Evolutionary conservation across 2,113 vertebrate genomes (phyloP), one percentile per base, ranked within the genome.

Genomic region (Lasiurus borealis): DNA sequence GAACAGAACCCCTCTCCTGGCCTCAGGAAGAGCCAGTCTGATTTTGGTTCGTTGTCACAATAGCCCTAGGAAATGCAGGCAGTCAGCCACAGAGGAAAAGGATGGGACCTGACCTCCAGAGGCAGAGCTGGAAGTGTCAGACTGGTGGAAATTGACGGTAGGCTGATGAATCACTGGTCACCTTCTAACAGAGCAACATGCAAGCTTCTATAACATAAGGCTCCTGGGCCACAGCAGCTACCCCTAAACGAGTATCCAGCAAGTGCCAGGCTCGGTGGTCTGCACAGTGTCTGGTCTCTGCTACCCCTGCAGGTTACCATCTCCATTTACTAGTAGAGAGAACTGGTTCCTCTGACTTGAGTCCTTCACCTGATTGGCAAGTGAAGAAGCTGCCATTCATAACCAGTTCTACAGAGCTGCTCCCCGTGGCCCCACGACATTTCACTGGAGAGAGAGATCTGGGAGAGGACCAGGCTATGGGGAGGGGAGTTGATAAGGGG

Each of bases 51-150:
- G 71, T 52, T 27, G 27, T 15, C 15, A 13, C 19, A 34, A 50
- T 6, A 15, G 40, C 34, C 48, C 83, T 34, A 8, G 59, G n/a
- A 90, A 48, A 25, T 5, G 29, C 10, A 27, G 0, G 5, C 2
- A 0, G 34, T 29, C 3, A 1, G 64, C 23, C 5, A 2, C 2
- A 2, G 5, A 27, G 36, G 44, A 31, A 48, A 44, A 73, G 1
- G 44, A 21, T 1, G 5, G 21, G 68, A 36, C 14, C 82, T 7
- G 1, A 12, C 19, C 48, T 36, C 19, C 48, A 8, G 72, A 68
- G 66, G 90, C 73, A 48, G 64, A 25, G 15, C 0, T 44, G 31
- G 36, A 25, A 69, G 62, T 3, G 0, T 16, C 2, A 0, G 27
- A 34, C 0, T 0, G 13, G 9, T 3, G 18, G 66, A 2, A 14